Conservation (phyloP, 2,888 invertebrate species). For the Ochropleura leucogaster region DNA sequence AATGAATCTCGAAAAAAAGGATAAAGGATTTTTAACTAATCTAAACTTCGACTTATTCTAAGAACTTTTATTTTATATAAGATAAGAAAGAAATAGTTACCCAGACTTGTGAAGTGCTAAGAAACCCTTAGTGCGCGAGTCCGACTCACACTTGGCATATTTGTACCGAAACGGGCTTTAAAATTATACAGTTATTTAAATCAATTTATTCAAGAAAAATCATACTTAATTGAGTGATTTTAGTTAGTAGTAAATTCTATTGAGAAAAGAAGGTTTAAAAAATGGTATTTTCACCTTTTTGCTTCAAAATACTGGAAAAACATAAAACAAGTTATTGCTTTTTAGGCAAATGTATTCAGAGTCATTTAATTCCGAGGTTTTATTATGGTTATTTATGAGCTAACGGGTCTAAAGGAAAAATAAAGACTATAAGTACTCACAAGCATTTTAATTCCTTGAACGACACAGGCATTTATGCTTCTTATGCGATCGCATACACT, state of each 20-base stretch:
- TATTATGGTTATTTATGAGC: not conserved
- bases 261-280: not conserved
- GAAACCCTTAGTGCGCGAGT: conserved; percentile 1
- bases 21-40: too few relatives aligned
- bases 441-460: not conserved
- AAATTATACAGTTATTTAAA: not conserved
- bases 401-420: not conserved
- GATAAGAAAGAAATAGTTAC: not conserved
- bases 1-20: too few relatives aligned
- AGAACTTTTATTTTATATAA: not conserved
- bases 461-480: not conserved
- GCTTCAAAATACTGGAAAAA: not conserved
- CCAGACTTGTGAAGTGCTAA: not conserved
- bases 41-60: not conserved
- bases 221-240: not conserved
- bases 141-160: not conserved
- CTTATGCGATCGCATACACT: not conserved
- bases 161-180: not conserved
- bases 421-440: not conserved
- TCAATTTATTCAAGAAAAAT: too few relatives aligned
- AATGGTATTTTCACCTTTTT: not conserved
- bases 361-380: not conserved
- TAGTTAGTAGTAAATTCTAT: not conserved
- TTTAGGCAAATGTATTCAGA: not conserved
- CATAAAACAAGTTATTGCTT: not conserved